phyloP scores from a whole-genome alignment of 2,888 invertebrate species.

The Electrophaes corylata region DNA sequence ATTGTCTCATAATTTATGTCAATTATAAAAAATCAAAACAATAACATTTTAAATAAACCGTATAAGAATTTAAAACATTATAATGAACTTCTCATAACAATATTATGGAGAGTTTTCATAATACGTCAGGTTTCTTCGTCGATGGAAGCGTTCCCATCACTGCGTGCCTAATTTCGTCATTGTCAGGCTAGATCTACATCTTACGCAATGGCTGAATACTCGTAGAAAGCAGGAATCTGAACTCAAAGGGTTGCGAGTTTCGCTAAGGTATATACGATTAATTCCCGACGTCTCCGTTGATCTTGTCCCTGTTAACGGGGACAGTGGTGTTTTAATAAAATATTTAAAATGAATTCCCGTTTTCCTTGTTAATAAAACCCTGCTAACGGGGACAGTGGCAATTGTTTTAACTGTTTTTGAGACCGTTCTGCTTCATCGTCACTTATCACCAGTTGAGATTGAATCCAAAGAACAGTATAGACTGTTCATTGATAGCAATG shows the following conservation, averaged over 20 bases:
- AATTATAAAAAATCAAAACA: slow-evolving; percentile 34
- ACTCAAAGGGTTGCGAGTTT: not conserved
- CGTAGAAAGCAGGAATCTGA: not conserved
- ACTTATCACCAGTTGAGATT: no score
- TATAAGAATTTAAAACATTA: slow-evolving; percentile 48
- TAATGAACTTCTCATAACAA: slow-evolving; percentile 47
- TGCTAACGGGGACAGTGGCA: no score
- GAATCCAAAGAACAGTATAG: no score
- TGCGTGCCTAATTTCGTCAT: slow-evolving; percentile 51
- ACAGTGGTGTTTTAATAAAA: no score
- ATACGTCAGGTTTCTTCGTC: slow-evolving; percentile 38
- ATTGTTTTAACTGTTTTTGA: not conserved
- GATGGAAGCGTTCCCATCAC: slow-evolving; percentile 50
- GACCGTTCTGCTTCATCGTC: no score
- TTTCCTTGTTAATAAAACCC: no score
- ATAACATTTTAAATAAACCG: slow-evolving; percentile 32
- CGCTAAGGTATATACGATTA: no score
- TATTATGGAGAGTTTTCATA: slow-evolving; percentile 48
- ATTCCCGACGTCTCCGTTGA: no score
- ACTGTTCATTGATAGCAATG: no score
- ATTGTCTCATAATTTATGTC: slow-evolving; percentile 37
- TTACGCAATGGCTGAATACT: slow-evolving; percentile 41
- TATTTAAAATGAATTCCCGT: no score
- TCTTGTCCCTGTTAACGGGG: no score
- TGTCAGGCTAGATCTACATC: slow-evolving; percentile 45